Percentiles rank a stretch among this genome's conserved stretches.
phyloP scores from a whole-genome alignment of 1,140 invertebrate species.

The Drosophila hydei region DNA sequence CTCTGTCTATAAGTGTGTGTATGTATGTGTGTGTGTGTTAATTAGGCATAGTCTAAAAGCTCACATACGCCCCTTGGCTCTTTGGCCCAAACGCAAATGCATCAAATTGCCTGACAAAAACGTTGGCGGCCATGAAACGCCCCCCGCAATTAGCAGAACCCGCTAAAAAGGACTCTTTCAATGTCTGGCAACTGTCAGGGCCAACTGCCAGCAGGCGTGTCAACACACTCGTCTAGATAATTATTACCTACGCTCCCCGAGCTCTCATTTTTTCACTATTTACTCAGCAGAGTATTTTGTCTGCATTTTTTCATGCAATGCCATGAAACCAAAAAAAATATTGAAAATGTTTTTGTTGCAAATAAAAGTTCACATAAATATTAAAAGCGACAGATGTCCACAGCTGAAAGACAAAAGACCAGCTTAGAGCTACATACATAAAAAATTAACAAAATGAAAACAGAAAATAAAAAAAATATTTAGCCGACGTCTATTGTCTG shows the following conservation, averaged over 20 bases:
- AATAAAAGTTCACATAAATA: slow-evolving; percentile 64
- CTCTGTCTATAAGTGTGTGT: slow-evolving; percentile 19
- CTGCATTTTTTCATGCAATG: slow-evolving; percentile 42
- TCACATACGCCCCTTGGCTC: slow-evolving; percentile 60
- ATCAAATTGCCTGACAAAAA: slow-evolving; percentile 75
- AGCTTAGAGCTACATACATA: slow-evolving; percentile 53
- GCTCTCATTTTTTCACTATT: slow-evolving; percentile 13
- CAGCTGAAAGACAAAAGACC: slow-evolving; percentile 46
- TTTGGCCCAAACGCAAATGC: slow-evolving; percentile 54
- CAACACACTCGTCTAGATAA: slow-evolving; percentile 57
- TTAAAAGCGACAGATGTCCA: slow-evolving; percentile 64
- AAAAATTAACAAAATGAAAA: slow-evolving; percentile 3
- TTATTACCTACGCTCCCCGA: slow-evolving; percentile 43
- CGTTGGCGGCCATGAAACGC: slow-evolving; percentile 65
- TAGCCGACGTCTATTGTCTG: slow-evolving; percentile 38
- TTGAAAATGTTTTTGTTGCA: slow-evolving; percentile 54
- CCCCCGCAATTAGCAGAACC: slow-evolving; percentile 45
- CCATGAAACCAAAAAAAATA: slow-evolving; percentile 60
- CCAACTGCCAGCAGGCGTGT: slow-evolving; percentile 32
- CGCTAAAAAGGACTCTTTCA: slow-evolving; percentile 39
- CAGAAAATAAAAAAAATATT: slow-evolving; percentile 13
- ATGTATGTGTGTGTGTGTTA: slow-evolving; percentile 49
- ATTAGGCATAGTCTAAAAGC: slow-evolving; percentile 61
- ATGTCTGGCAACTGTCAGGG: slow-evolving; percentile 60
- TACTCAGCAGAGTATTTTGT: slow-evolving; percentile 20